These are phyloP conservation scores for Haplochromis burtoni DNA, from an alignment of 2,113 vertebrate genomes.

Conservation along the genomic window DNA sequence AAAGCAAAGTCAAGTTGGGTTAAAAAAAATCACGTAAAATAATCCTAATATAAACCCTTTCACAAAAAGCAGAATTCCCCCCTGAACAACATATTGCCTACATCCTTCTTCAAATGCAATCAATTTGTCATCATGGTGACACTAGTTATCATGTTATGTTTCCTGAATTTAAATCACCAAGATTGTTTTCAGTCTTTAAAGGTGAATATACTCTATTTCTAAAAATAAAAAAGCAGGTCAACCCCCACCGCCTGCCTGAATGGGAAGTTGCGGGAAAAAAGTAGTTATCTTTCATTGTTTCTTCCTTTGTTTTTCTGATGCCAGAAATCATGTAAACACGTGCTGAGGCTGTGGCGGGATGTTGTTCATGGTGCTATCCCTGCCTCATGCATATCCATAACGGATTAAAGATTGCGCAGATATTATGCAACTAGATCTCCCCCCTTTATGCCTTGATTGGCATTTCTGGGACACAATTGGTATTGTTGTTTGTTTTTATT, in stretches of 20 bases:
- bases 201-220: not conserved
- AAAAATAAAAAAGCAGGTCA: not conserved
- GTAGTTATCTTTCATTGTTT: not conserved
- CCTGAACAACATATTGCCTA: accelerated
- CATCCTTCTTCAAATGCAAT: not conserved
- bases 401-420: slow-evolving; percentile 51
- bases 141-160: not conserved
- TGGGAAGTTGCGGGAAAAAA: not conserved
- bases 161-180: not conserved
- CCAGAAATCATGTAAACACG: not conserved
- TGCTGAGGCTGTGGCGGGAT: slow-evolving; percentile 8
- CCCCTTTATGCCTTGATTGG: slow-evolving; percentile 16
- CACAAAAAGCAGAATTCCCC: not conserved
- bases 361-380: slow-evolving; percentile 13
- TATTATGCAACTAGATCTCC: slow-evolving; percentile 37
- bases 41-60: not conserved
- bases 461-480: slow-evolving; percentile 50
- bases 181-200: not conserved
- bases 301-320: not conserved
- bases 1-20: not conserved
- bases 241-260: not conserved
- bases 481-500: not conserved
- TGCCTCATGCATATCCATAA: slow-evolving; percentile 49
- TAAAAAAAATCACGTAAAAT: not conserved
- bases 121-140: not conserved